Conservation (phyloP, 2,113 vertebrate genomes). For the Prunella himalayana region DNA sequence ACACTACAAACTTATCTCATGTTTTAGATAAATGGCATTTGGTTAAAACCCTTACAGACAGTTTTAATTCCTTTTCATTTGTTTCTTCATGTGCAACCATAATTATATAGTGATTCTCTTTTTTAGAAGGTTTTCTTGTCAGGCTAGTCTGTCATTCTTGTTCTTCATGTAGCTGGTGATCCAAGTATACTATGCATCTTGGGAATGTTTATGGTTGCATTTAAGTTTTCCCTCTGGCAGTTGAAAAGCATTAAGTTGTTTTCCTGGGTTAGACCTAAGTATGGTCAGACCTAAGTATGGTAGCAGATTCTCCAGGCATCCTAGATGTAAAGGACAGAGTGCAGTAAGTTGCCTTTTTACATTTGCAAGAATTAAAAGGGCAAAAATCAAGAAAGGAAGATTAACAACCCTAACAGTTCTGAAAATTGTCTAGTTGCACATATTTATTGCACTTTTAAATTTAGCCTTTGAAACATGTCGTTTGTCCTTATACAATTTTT, state of each 20-base stretch:
- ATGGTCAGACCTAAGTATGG: background rate
- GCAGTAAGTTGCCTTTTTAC: background rate
- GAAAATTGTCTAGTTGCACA: background rate
- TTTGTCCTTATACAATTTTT: background rate
- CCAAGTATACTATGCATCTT: background rate
- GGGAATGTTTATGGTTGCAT: background rate
- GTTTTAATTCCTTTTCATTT: background rate
- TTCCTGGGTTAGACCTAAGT: background rate
- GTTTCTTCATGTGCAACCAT: background rate
- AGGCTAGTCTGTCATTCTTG: background rate
- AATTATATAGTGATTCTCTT: background rate
- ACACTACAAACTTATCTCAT: background rate
- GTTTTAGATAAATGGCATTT: background rate
- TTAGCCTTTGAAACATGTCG: background rate
- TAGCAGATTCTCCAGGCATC: background rate
- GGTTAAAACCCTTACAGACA: background rate
- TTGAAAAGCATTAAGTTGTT: background rate
- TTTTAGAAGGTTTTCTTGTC: background rate
- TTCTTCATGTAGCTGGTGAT: background rate
- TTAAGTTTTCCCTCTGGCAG: background rate
- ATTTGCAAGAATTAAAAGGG: background rate
- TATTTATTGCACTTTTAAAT: background rate
- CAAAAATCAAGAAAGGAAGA: background rate
- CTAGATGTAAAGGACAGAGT: background rate
- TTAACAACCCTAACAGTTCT: background rate